Percentiles rank a stretch among this genome's conserved stretches.
Conservation (phyloP, 2,888 invertebrate genomes). For the Limnephilus lunatus region DNA sequence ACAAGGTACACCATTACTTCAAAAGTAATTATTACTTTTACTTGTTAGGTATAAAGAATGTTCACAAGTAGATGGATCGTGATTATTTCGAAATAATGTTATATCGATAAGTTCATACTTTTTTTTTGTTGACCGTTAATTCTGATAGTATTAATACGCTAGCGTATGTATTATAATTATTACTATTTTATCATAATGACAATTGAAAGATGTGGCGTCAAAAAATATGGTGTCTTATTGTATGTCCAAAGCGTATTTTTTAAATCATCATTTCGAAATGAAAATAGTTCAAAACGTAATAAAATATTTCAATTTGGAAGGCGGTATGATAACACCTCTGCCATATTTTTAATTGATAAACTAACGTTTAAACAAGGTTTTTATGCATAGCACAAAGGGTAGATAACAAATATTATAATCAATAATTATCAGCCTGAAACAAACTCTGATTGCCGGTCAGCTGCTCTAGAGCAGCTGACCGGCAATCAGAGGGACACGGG, state of each 20-base stretch:
- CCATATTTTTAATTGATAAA: too few species aligned
- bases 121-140: not conserved
- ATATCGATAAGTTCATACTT: not conserved
- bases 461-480: too few species aligned
- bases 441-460: too few species aligned
- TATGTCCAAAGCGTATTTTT: not conserved
- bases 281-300: not conserved
- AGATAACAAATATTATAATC: too few species aligned
- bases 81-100: not conserved
- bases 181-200: not conserved
- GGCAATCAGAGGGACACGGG: too few species aligned
- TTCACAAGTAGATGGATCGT: not conserved
- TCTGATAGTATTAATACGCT: too few species aligned
- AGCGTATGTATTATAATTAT: not conserved
- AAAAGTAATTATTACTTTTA: not conserved
- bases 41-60: not conserved
- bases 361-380: too few species aligned
- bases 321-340: too few species aligned
- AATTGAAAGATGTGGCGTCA: not conserved
- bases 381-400: too few species aligned
- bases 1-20: not conserved
- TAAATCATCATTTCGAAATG: not conserved
- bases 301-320: too few species aligned
- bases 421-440: too few species aligned
- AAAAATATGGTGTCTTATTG: not conserved